A percentile compares a stretch with the other conserved stretches of the same genome.
phyloP scores from a whole-genome alignment of 2,888 invertebrate species.

The Apamea epomidion region DNA sequence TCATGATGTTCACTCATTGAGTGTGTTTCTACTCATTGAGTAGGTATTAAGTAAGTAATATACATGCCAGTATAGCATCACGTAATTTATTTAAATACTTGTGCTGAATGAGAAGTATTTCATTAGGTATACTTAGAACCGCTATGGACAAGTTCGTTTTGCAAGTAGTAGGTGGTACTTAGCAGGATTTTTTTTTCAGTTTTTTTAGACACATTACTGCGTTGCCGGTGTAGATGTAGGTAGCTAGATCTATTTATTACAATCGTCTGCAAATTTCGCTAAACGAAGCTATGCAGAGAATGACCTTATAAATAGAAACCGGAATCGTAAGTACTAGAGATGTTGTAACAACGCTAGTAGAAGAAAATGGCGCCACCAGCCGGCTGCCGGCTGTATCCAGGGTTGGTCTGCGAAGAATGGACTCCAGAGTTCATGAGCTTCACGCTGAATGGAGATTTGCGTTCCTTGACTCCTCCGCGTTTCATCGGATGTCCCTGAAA shows the following conservation, averaged over 20 bases:
- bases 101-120: not conserved
- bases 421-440: slow-evolving; percentile 95
- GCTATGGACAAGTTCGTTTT: not conserved
- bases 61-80: not conserved
- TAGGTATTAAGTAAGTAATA: not conserved
- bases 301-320: not conserved
- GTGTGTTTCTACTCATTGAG: too few species aligned
- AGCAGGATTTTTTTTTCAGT: not conserved
- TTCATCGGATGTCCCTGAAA: slow-evolving; percentile 90
- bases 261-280: slow-evolving; percentile 12
- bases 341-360: slow-evolving; percentile 83
- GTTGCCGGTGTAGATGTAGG: not conserved
- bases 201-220: not conserved
- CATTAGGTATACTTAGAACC: not conserved
- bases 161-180: not conserved
- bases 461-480: slow-evolving; percentile 91
- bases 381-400: slow-evolving; percentile 94
- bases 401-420: slow-evolving; percentile 95
- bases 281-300: not conserved
- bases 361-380: slow-evolving; percentile 94
- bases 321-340: not conserved
- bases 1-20: too few species aligned
- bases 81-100: too few species aligned
- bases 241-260: not conserved
- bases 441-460: slow-evolving; percentile 93